Percentiles rank a stretch among this genome's conserved stretches.
Evolutionary conservation across 92 coral and sea anemone genomes (phyloP).

Genomic region (Hydrozoanthus gracilis): DNA sequence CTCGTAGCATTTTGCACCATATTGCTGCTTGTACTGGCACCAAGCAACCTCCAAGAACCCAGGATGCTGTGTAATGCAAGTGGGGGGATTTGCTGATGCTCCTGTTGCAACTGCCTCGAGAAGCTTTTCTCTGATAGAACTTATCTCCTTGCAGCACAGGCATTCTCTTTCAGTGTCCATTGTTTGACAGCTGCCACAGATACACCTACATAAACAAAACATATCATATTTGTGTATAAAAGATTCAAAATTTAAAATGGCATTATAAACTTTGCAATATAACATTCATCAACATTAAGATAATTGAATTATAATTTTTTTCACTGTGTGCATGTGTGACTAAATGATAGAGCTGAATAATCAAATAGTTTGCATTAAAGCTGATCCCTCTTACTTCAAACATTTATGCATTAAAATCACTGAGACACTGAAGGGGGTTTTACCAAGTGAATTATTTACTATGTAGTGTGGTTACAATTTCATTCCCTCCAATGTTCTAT

Average conservation of each 20-base stretch:
- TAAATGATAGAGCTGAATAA: too few species aligned
- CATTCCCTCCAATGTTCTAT: neutral
- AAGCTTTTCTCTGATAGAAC: conserved; percentile 35
- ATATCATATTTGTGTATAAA: too few species aligned
- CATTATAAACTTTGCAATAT: too few species aligned
- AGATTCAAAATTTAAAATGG: too few species aligned
- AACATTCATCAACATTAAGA: too few species aligned
- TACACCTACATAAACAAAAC: conserved; percentile 8
- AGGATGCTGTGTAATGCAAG: conserved; percentile 49
- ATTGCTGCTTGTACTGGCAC: conserved; percentile 41
- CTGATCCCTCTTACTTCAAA: too few species aligned
- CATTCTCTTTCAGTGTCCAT: conserved; percentile 46
- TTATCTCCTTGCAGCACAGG: conserved; percentile 44
- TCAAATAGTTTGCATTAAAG: too few species aligned
- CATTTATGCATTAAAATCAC: too few species aligned
- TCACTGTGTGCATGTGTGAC: too few species aligned
- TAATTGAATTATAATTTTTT: too few species aligned
- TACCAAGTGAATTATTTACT: too few species aligned
- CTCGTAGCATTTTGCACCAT: neutral
- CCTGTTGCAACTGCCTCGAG: conserved; percentile 40
- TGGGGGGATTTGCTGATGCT: conserved; percentile 19
- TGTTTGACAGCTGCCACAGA: conserved; percentile 40
- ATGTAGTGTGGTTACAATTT: neutral
- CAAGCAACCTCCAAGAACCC: conserved; percentile 42
- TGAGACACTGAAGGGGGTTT: too few species aligned